A percentile compares a stretch with the other conserved stretches of the same genome.
These are phyloP conservation scores for Xestia rhomboidea DNA, from an alignment of 2,888 invertebrate species.

Conservation along the genomic window DNA sequence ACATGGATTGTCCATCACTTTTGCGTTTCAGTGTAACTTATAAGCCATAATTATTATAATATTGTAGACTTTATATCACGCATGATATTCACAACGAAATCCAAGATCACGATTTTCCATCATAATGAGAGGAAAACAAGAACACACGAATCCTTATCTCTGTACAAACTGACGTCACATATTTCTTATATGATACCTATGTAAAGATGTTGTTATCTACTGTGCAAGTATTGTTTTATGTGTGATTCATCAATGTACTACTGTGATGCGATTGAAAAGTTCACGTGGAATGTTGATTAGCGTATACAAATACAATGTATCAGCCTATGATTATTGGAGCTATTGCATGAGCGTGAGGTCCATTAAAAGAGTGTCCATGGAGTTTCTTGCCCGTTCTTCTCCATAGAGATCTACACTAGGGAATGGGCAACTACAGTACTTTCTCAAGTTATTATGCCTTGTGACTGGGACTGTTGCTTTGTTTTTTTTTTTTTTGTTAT, in stretches of 20 bases:
- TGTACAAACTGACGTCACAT: slow-evolving; percentile 32
- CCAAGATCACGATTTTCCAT: slow-evolving; percentile 24
- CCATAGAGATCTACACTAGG: too few species aligned
- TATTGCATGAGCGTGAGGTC: background rate
- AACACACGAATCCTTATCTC: slow-evolving; percentile 28
- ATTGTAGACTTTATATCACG: background rate
- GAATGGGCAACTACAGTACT: too few species aligned
- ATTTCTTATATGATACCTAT: slow-evolving; percentile 14
- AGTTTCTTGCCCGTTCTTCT: too few species aligned
- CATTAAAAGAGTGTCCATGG: too few species aligned
- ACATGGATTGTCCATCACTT: too few species aligned
- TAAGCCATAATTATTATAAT: background rate
- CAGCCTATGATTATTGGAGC: background rate
- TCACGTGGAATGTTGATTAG: slow-evolving; percentile 8
- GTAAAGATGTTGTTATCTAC: slow-evolving; percentile 27
- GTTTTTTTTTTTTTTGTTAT: too few species aligned
- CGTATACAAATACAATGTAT: slow-evolving; percentile 9
- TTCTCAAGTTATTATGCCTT: too few species aligned
- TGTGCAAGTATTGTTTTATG: slow-evolving; percentile 6
- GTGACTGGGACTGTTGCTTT: too few species aligned
- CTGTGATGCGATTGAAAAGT: background rate
- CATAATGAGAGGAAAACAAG: slow-evolving; percentile 29
- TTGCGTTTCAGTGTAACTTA: background rate
- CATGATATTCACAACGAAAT: background rate
- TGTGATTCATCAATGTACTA: slow-evolving; percentile 40